These are phyloP conservation scores for Protophormia terraenovae DNA, from an alignment of 2,888 invertebrate species.

Conservation along the genomic window DNA sequence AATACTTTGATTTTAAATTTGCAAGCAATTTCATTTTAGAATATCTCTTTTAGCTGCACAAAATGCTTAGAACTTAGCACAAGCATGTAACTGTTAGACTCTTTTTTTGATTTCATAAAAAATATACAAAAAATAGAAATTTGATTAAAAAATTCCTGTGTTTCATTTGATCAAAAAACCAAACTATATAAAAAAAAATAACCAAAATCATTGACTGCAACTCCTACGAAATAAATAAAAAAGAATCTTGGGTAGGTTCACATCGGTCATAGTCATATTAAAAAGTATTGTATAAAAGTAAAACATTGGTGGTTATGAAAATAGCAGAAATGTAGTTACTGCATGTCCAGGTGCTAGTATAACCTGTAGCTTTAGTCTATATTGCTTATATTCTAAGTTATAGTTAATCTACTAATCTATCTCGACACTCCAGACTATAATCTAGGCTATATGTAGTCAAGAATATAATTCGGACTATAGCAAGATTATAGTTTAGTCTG, in stretches of 20 bases:
- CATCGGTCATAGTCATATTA: slow-evolving; percentile 4
- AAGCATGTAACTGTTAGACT: slow-evolving; percentile 2
- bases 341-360: too few species aligned
- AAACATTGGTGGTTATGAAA: background rate
- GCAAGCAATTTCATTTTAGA: slow-evolving; percentile 32
- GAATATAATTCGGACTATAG: too few species aligned
- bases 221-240: slow-evolving; percentile 25
- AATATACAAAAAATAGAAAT: slow-evolving; percentile 34
- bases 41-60: background rate
- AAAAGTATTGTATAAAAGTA: background rate
- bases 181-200: background rate
- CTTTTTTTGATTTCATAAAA: slow-evolving; percentile 22
- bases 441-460: too few species aligned
- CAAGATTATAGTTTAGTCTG: too few species aligned
- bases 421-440: too few species aligned
- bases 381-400: too few species aligned
- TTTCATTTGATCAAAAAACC: slow-evolving; percentile 51
- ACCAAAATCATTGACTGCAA: slow-evolving; percentile 39
- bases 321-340: background rate
- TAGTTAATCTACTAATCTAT: too few species aligned
- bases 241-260: background rate
- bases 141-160: slow-evolving; percentile 63
- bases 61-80: background rate
- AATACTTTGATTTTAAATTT: slow-evolving; percentile 5
- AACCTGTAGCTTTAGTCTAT: too few species aligned